Conservation (phyloP, 2,113 vertebrate species). For the Eudyptes chrysolophus region DNA sequence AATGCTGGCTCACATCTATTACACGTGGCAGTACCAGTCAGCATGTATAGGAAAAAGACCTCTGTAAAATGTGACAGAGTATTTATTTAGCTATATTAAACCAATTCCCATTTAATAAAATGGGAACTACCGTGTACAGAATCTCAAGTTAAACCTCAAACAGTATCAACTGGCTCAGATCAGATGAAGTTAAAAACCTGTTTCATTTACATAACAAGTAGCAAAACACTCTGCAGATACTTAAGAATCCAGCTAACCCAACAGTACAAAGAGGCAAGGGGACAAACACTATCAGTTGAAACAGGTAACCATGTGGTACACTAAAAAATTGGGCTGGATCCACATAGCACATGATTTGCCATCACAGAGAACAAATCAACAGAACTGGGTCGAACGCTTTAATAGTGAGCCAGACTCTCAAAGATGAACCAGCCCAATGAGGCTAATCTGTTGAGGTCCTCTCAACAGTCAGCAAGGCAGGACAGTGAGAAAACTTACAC, state of each 20-base stretch:
- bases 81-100: background rate
- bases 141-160: background rate
- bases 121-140: background rate
- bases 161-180: background rate
- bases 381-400: background rate
- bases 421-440: background rate
- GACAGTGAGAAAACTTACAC: background rate
- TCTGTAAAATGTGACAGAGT: background rate
- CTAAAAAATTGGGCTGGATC: background rate
- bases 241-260: background rate
- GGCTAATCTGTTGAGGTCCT: background rate
- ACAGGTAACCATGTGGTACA: background rate
- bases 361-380: background rate
- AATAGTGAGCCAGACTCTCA: background rate
- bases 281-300: background rate
- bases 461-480: background rate
- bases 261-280: background rate
- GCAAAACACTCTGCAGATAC: background rate
- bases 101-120: background rate
- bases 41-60: background rate
- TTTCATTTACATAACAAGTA: background rate
- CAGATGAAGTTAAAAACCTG: background rate
- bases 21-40: background rate
- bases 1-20: background rate
- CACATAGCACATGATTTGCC: background rate